phyloP scores from a whole-genome alignment of 92 coral and sea anemone species.

The Bergia sp. region DNA sequence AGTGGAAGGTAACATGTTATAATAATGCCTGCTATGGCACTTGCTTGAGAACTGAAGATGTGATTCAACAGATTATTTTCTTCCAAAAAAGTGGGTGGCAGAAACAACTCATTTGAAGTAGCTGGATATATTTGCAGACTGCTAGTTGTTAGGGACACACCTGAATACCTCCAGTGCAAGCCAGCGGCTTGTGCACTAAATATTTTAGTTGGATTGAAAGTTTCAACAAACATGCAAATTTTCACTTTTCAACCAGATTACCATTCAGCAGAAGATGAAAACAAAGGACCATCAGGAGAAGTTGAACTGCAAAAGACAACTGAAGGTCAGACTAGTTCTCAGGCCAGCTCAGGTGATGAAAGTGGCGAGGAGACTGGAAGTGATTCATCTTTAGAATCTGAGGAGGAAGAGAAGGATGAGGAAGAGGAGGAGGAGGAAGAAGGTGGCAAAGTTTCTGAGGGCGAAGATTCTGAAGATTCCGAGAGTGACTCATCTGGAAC shows the following conservation, averaged over 20 bases:
- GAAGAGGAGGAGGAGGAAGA: slow-evolving; percentile 2
- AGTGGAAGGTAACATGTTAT: too few relatives aligned
- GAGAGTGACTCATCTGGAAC: slow-evolving; percentile 15
- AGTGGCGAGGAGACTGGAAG: slow-evolving; percentile 28
- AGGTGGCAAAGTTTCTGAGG: background rate
- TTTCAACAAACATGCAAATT: background rate
- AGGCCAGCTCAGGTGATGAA: slow-evolving; percentile 17
- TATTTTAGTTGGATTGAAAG: background rate
- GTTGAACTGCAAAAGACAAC: background rate
- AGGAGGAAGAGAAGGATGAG: background rate
- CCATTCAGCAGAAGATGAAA: slow-evolving; percentile 21
- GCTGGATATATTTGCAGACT: too few relatives aligned
- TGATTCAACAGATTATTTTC: too few relatives aligned
- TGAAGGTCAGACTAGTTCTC: slow-evolving; percentile 9
- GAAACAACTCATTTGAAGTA: too few relatives aligned
- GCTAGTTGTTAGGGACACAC: too few relatives aligned
- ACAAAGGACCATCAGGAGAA: background rate
- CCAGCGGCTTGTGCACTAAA: too few relatives aligned
- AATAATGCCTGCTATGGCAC: too few relatives aligned
- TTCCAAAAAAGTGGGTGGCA: too few relatives aligned
- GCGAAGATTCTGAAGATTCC: background rate
- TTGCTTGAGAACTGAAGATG: too few relatives aligned
- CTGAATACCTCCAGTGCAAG: background rate
- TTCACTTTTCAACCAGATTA: slow-evolving; percentile 1
- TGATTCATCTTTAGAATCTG: slow-evolving; percentile 8